Evolutionary conservation across 2,888 invertebrate genomes (phyloP).

Genomic region (Papilio elwesi): DNA sequence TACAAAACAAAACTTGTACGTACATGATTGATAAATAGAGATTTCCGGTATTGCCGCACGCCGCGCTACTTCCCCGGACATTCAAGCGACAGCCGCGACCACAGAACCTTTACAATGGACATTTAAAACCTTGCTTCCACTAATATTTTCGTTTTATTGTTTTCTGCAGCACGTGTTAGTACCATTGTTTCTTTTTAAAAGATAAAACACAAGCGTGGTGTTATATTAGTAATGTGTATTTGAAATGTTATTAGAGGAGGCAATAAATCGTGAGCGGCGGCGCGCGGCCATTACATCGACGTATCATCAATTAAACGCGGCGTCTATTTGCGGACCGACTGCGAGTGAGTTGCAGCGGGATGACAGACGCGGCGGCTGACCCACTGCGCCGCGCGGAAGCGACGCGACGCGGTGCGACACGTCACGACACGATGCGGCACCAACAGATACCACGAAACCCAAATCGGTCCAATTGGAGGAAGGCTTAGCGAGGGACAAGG

Average conservation of each 20-base stretch:
- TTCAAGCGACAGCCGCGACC: too few relatives aligned
- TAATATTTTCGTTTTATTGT: background rate
- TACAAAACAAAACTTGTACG: too few relatives aligned
- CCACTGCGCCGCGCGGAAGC: slow-evolving; percentile 40
- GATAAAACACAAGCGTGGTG: background rate
- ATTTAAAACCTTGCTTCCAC: too few relatives aligned
- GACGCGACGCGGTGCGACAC: background rate
- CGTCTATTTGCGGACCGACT: slow-evolving; percentile 7
- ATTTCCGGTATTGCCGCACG: too few relatives aligned
- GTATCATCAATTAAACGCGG: slow-evolving; percentile 30
- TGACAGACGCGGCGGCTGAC: slow-evolving; percentile 42
- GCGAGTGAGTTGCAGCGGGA: slow-evolving; percentile 42
- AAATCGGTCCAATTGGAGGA: slow-evolving; percentile 58
- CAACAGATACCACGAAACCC: slow-evolving; percentile 47
- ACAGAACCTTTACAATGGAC: too few relatives aligned
- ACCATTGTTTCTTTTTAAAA: background rate
- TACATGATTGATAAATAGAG: too few relatives aligned
- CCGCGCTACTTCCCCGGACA: too few relatives aligned
- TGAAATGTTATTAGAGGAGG: slow-evolving; percentile 8
- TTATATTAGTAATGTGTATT: background rate
- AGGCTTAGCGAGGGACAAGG: slow-evolving; percentile 47
- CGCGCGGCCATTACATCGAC: slow-evolving; percentile 17
- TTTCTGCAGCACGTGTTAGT: background rate
- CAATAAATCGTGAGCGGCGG: slow-evolving; percentile 21
- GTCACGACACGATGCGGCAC: background rate